Evolutionary conservation across 30 jellyfish, hydroid and myxozoan species (phyloP), one percentile per base, ranked within the genome.

Genomic region (Turritopsis dohrnii): DNA sequence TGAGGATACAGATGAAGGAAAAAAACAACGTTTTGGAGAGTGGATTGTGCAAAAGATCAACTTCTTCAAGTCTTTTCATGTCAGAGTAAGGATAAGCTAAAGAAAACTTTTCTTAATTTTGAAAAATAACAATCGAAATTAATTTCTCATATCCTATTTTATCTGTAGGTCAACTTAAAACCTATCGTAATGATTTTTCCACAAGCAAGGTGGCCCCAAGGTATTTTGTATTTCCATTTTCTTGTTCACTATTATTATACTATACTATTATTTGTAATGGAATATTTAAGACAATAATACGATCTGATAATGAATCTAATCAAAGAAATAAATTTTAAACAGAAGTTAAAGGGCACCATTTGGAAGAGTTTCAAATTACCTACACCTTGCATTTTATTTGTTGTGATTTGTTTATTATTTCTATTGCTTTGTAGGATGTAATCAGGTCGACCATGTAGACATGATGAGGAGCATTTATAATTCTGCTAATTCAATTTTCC

Each of bases 141-240:
- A n/a, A n/a, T n/a, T n/a, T 23, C 71, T 8, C 54, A 0, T 0
- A 23, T 0, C 13, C 0, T 30, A 8, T 74, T 21, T 29, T 74
- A n/a, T 18, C 71, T n/a, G 17, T 79, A 89, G 96, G 75, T 81
- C 26, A 86, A 86, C 1, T 16, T 91, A 8, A 85, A 84, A 18
- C 22, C 97, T 1, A 29, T 80, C 53, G 85, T 80, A 1, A 26
- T 91, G 23, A 41, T 91, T 24, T 30, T 86, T 29, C 97, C 97
- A 21, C 84, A 71, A 21, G 87, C 74, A 21, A 72, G 83, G 53
- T 53, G 77, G 84, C 71, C 83, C 7, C 41, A 65, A 16, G 97
- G 96, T 88, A n/a, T n/a, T n/a, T n/a, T n/a, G n/a, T n/a, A n/a
- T n/a, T n/a, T n/a, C n/a, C n/a, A n/a, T n/a, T n/a, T n/a, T n/a